Evolutionary conservation across 2,888 invertebrate species (phyloP).

Genomic region (Himalopsyche kuldschensis): DNA sequence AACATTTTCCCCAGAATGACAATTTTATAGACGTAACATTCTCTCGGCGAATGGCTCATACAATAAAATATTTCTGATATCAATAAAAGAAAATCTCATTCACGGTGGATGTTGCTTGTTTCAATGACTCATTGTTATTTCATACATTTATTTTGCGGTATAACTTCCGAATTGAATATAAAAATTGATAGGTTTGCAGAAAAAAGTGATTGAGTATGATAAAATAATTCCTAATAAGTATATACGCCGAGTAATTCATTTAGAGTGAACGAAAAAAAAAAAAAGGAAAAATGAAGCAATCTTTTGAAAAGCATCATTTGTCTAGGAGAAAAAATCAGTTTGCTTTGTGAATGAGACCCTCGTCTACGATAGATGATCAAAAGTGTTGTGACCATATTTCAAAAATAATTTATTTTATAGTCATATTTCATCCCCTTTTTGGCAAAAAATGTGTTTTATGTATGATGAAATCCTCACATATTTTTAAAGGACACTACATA

Average conservation of each 20-base stretch:
- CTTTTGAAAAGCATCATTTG: not conserved
- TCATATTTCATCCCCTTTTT: too few species aligned
- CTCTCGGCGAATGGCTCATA: too few species aligned
- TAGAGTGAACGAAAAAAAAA: not conserved
- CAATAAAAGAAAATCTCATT: too few species aligned
- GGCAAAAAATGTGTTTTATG: too few species aligned
- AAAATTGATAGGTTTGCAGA: not conserved
- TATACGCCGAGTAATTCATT: not conserved
- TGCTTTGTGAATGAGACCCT: not conserved
- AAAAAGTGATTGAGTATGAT: not conserved
- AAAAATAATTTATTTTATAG: not conserved
- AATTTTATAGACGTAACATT: too few species aligned
- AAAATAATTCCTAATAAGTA: not conserved
- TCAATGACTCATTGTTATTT: not conserved
- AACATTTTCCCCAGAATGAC: too few species aligned
- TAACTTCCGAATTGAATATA: not conserved
- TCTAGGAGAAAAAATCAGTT: not conserved
- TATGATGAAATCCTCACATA: too few species aligned
- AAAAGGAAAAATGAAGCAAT: conserved; percentile 1
- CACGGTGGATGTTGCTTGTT: not conserved
- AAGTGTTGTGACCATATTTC: not conserved
- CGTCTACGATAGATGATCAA: not conserved
- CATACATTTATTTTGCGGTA: not conserved
- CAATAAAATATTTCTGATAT: too few species aligned
- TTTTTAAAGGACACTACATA: too few species aligned